Conservation (phyloP, 2,888 invertebrate species). For the Alcis repandata region DNA sequence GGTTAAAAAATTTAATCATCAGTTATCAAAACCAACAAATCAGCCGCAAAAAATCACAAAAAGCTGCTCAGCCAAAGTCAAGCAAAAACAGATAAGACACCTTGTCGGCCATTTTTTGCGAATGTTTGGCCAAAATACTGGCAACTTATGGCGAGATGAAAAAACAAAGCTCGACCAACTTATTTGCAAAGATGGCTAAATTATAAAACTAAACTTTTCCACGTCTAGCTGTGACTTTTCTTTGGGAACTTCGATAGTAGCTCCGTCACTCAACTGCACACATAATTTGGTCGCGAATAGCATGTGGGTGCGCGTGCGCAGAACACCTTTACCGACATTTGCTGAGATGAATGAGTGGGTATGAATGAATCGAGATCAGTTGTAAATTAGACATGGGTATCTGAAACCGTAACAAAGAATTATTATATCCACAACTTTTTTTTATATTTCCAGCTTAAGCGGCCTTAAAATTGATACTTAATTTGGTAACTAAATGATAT, state of each 20-base stretch:
- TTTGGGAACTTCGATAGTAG: background rate
- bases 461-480: no score
- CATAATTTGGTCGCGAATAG: conserved; percentile 47
- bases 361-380: conserved; percentile 38
- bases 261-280: background rate
- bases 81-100: conserved; percentile 57
- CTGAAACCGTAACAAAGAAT: background rate
- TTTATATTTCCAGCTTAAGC: no score
- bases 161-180: conserved; percentile 23
- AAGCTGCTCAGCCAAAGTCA: conserved; percentile 38
- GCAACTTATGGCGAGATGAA: conserved; percentile 47
- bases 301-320: conserved; percentile 76
- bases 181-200: background rate
- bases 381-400: conserved; percentile 9
- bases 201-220: background rate
- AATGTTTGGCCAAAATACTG: conserved; percentile 61
- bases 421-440: background rate
- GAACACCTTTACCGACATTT: conserved; percentile 80
- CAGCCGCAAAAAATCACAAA: conserved; percentile 29
- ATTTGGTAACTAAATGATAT: no score
- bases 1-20: conserved; percentile 27
- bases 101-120: conserved; percentile 66
- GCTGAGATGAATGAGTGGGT: conserved; percentile 59
- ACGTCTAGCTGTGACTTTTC: background rate
- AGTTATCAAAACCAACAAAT: conserved; percentile 37